These are phyloP conservation scores for Unio delphinus DNA, from an alignment of 2,888 invertebrate genomes.

Conservation along the genomic window DNA sequence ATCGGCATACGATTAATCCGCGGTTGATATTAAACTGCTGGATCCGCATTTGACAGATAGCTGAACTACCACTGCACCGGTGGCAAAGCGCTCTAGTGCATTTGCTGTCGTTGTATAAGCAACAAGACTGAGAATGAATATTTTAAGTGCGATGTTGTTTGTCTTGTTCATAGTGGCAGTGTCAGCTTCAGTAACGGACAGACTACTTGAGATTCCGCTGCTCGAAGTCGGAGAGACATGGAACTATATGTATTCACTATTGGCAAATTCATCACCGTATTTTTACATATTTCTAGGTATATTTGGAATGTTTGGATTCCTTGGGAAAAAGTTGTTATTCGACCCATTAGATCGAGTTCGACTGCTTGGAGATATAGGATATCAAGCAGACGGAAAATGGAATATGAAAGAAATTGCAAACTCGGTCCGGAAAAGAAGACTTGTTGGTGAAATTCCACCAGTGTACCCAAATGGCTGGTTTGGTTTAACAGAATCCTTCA, in stretches of 20 bases:
- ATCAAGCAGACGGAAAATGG: slow-evolving; percentile 58
- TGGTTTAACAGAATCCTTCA: slow-evolving; percentile 80
- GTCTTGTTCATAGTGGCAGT: too few species aligned
- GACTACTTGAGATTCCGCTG: slow-evolving; percentile 45
- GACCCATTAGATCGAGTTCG: slow-evolving; percentile 59
- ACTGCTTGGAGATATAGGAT: slow-evolving; percentile 64
- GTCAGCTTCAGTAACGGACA: slow-evolving; percentile 41
- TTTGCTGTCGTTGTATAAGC: too few species aligned
- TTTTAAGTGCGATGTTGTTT: too few species aligned
- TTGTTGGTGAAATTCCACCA: slow-evolving; percentile 82
- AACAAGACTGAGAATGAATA: too few species aligned
- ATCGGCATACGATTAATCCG: too few species aligned
- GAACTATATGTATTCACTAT: slow-evolving; percentile 16
- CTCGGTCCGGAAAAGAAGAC: slow-evolving; percentile 71
- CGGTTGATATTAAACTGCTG: too few species aligned
- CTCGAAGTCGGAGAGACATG: slow-evolving; percentile 48
- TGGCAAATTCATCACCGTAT: slow-evolving; percentile 36
- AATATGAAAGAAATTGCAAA: slow-evolving; percentile 62
- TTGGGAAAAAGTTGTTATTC: slow-evolving; percentile 49
- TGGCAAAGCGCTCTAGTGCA: too few species aligned
- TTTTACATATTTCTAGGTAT: slow-evolving; percentile 39
- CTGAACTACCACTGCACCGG: too few species aligned
- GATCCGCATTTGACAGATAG: too few species aligned
- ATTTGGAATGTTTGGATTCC: slow-evolving; percentile 26
- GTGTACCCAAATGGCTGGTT: slow-evolving; percentile 95